Conservation (phyloP, 2,888 invertebrate genomes). For the Vandiemenella viatica region DNA sequence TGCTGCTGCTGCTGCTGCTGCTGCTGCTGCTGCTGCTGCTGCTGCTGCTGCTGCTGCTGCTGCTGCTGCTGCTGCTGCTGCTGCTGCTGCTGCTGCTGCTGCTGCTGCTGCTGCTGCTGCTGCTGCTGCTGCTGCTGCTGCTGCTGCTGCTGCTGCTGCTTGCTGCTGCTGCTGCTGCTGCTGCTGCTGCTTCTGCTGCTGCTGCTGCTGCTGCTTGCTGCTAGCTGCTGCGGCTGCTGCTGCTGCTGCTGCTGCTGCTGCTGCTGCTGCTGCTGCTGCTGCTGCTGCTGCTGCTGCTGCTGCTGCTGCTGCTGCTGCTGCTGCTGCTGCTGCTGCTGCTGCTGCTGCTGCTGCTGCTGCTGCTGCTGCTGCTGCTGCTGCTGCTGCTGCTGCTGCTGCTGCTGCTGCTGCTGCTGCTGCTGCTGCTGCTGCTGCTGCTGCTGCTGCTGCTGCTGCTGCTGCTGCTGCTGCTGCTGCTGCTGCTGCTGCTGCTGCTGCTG, state of each 20-base stretch:
- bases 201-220: no score
- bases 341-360: no score
- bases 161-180: no score
- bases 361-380: conserved; percentile 5
- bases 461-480: conserved; percentile 4
- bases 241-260: no score
- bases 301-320: conserved; percentile 5
- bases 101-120: conserved; percentile 18
- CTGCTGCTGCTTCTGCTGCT: no score
- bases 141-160: no score
- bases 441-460: conserved; percentile 5
- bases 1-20: conserved; percentile 4
- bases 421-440: conserved; percentile 4
- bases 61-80: conserved; percentile 4
- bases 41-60: neutral
- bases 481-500: conserved; percentile 6
- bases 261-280: conserved; percentile 5
- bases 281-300: conserved; percentile 5
- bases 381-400: conserved; percentile 5
- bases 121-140: conserved; percentile 37
- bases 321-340: conserved; percentile 11
- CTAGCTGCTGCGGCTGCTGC: no score
- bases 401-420: conserved; percentile 3
- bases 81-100: conserved; percentile 5
- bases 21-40: conserved; percentile 4